Base-by-base conservation (phyloP, 2,888 invertebrate species). In the Epicampocera succincta region DNA sequence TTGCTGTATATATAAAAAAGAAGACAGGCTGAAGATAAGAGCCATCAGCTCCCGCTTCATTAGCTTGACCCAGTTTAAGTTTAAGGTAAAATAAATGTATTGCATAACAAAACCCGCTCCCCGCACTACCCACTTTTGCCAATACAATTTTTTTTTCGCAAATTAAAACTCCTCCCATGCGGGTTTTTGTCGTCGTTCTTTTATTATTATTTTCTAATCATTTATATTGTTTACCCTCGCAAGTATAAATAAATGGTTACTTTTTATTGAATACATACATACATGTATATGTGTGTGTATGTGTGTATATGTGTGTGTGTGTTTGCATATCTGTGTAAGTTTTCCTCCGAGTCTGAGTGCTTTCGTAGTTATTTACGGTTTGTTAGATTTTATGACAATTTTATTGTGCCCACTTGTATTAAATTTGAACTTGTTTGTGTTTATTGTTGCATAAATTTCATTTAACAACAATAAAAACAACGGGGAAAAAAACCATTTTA, bases 361-460 rank as follows among this genome's bases (percentile, higher is more conserved):
- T 25, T 48, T 40, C 17, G 52, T 56, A 33, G 44, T 65, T 65
- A 21, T 56, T 46, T 65, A 77, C 46, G 72, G 60, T 72, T 66
- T 60, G 72, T 79, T 61, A 73, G 46, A 73, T 73, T 79, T 79
- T 79, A 79, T 73, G 73, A 79, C 66, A 73, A 63, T 80, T 80
- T 80, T 71, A 80, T 80, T 71, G 75, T 71, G 69, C 65, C 71
- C 80, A 71, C 71, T 80, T 75, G 69, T 46, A 66, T 80, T 58
- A 66, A 66, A 65, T 71, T 75, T 46, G 71, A 65, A 60, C 33
- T 60, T 66, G 52, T 80, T 80, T 75, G 58, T 66, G 63, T 60
- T 46, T 65, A 71, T 52, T 52, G 50, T 71, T 58, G 71, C 65
- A 75, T 52, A 44, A 40, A 78, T 44, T 42, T 38, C 13, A 50